Conservation (phyloP, 2,113 vertebrate genomes). For the Atractosteus spatula region DNA sequence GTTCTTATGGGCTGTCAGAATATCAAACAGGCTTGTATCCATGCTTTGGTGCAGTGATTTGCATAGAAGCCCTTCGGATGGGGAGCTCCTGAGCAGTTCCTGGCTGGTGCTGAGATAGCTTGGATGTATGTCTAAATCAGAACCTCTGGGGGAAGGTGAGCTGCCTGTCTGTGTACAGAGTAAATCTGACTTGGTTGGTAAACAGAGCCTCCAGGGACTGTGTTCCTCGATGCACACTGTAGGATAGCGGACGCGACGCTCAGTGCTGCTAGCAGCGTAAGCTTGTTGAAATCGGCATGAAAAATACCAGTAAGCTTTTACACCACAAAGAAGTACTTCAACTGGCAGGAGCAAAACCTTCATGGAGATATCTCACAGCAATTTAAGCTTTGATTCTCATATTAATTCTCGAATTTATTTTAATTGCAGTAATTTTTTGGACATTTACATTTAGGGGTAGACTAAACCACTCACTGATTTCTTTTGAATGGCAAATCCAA, state of each 20-base stretch:
- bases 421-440: no score
- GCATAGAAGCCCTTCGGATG: conserved; percentile 68
- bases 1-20: conserved; percentile 36
- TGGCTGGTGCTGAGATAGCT: conserved; percentile 57
- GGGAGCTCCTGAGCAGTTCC: conserved; percentile 63
- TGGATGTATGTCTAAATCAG: conserved; percentile 65
- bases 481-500: no score
- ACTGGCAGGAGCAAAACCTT: conserved; percentile 19
- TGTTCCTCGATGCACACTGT: conserved; percentile 52
- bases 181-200: conserved; percentile 73
- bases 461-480: no score
- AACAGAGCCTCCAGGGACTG: conserved; percentile 71
- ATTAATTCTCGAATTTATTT: neutral
- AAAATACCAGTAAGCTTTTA: conserved; percentile 61
- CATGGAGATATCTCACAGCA: conserved; percentile 16
- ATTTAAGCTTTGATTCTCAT: conserved; percentile 11
- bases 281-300: conserved; percentile 60
- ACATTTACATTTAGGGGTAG: no score
- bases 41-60: conserved; percentile 60
- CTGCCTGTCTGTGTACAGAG: conserved; percentile 60
- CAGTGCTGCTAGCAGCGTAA: conserved; percentile 66
- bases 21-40: conserved; percentile 59
- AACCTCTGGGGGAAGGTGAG: conserved; percentile 61
- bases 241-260: conserved; percentile 52
- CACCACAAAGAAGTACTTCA: conserved; percentile 41